These are phyloP conservation scores for Tethya wilhelma DNA, from an alignment of 37 sponge, comb jelly and placozoan species.

Conservation along the genomic window DNA sequence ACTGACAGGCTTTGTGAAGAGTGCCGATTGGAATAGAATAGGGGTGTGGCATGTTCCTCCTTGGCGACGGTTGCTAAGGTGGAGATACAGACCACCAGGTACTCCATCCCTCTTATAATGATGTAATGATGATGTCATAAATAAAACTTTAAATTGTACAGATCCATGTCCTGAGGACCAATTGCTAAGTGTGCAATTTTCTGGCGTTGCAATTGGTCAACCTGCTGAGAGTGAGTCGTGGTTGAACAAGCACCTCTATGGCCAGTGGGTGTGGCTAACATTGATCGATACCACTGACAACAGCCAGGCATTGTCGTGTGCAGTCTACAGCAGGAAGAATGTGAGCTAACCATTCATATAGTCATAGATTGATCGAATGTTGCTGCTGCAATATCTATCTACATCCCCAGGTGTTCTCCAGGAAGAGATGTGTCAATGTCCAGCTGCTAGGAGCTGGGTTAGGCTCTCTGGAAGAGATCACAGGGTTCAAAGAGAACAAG, in stretches of 20 bases:
- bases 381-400: not conserved
- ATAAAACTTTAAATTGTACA: not conserved
- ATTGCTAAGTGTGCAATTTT: slow-evolving; percentile 36
- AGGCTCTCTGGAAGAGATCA: slow-evolving; percentile 22
- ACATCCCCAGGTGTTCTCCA: not conserved
- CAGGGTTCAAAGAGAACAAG: slow-evolving; percentile 6
- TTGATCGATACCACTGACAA: slow-evolving; percentile 6
- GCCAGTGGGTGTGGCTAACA: slow-evolving; percentile 24
- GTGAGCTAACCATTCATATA: slow-evolving; percentile 1
- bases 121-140: not conserved
- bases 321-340: slow-evolving; percentile 19
- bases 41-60: slow-evolving; percentile 64
- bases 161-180: not conserved
- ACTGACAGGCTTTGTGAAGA: slow-evolving; percentile 28
- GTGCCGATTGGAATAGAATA: not conserved
- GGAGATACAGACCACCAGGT: slow-evolving; percentile 29
- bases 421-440: slow-evolving; percentile 38
- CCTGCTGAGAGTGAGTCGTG: not conserved
- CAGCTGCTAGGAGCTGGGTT: slow-evolving; percentile 37
- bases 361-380: not conserved
- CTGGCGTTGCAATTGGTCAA: slow-evolving; percentile 38
- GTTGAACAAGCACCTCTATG: slow-evolving; percentile 19
- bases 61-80: slow-evolving; percentile 7
- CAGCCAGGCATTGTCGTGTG: slow-evolving; percentile 20
- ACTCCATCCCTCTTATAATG: not conserved